Evolutionary conservation across 2,888 invertebrate species (phyloP).

Genomic region (Oscheius sp.): DNA sequence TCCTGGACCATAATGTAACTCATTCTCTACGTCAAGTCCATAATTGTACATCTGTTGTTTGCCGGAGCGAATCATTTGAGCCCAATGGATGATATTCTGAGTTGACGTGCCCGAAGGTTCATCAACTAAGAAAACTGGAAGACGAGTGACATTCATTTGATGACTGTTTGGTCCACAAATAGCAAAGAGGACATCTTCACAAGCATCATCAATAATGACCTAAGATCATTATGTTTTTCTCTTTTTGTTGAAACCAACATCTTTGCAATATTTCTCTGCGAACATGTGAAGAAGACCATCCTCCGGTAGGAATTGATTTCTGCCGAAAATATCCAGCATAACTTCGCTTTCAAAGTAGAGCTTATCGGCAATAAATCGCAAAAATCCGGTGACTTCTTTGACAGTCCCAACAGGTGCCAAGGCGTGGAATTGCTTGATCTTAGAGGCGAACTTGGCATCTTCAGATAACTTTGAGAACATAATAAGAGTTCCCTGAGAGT

Average conservation of each 20-base stretch:
- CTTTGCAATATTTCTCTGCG: slow-evolving; percentile 23
- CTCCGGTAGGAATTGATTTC: slow-evolving; percentile 70
- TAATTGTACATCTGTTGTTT: slow-evolving; percentile 30
- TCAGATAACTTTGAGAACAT: slow-evolving; percentile 29
- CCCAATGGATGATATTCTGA: slow-evolving; percentile 72
- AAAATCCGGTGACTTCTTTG: slow-evolving; percentile 68
- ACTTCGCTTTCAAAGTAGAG: slow-evolving; percentile 34
- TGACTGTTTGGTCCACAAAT: slow-evolving; percentile 77
- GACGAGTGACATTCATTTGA: slow-evolving; percentile 71
- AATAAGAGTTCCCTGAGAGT: slow-evolving; percentile 34
- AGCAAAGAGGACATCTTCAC: slow-evolving; percentile 80
- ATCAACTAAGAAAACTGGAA: slow-evolving; percentile 72
- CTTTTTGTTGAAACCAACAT: slow-evolving; percentile 72
- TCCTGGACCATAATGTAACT: slow-evolving; percentile 15
- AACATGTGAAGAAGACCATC: not conserved
- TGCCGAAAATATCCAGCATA: slow-evolving; percentile 71
- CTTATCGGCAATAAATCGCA: slow-evolving; percentile 50
- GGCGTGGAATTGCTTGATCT: slow-evolving; percentile 65
- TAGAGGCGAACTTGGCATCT: slow-evolving; percentile 16
- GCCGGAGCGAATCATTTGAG: slow-evolving; percentile 64
- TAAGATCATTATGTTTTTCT: not conserved
- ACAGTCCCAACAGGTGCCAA: slow-evolving; percentile 68
- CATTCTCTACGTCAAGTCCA: slow-evolving; percentile 13
- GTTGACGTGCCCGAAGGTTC: slow-evolving; percentile 73
- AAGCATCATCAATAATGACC: slow-evolving; percentile 73